Conservation (phyloP, 1,140 invertebrate genomes). For the Acromyrmex charruanus region DNA sequence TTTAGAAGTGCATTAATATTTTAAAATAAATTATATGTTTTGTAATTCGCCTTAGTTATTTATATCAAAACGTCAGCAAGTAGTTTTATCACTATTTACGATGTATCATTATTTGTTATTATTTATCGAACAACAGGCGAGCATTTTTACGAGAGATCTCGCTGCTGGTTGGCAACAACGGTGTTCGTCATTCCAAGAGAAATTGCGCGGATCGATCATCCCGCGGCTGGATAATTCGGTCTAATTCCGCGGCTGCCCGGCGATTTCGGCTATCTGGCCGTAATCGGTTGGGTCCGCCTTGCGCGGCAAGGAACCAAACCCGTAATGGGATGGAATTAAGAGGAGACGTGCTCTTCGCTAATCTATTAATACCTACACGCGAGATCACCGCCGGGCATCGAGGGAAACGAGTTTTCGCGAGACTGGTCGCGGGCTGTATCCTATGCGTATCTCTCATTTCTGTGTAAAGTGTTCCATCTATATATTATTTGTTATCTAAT, state of each 20-base stretch:
- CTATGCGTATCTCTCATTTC: neutral
- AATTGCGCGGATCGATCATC: conserved; percentile 71
- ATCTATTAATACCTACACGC: conserved; percentile 85
- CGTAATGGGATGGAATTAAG: conserved; percentile 84
- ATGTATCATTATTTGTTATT: conserved; percentile 2
- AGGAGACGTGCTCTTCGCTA: conserved; percentile 85
- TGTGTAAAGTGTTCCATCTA: neutral
- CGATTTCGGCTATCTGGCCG: conserved; percentile 83
- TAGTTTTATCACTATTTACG: neutral
- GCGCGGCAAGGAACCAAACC: conserved; percentile 77
- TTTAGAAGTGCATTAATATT: neutral
- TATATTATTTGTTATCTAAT: neutral
- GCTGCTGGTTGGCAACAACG: conserved; percentile 31
- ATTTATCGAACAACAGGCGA: neutral
- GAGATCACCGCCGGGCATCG: conserved; percentile 81
- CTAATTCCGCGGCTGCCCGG: conserved; percentile 82
- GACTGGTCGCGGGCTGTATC: conserved; percentile 37
- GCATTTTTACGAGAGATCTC: neutral
- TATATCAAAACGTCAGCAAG: neutral
- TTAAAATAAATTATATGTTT: neutral
- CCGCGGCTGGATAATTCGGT: conserved; percentile 80
- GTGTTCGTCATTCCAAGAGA: conserved; percentile 59
- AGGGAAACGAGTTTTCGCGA: conserved; percentile 82
- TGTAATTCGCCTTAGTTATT: neutral
- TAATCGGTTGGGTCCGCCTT: conserved; percentile 83